Base-by-base conservation (phyloP, 2,888 invertebrate genomes). In the Cantharis lateralis region DNA sequence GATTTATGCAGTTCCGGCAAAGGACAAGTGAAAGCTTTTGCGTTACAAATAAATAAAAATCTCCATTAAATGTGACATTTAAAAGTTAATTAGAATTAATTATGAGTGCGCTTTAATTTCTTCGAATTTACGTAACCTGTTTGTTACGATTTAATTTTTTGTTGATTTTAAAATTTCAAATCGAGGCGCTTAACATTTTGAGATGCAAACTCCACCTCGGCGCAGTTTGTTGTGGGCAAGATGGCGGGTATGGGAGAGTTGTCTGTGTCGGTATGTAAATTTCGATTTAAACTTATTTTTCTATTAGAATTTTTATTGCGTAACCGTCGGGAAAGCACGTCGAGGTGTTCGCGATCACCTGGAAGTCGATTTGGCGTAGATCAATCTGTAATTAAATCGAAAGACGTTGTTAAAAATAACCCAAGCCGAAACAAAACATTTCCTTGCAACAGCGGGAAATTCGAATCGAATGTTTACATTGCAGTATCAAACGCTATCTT, bases 231-330 rank as follows among this genome's bases (percentile, higher is more conserved):
- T 82, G 83, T 84, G 84, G 81, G 83, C 83, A 86, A 85, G 84
- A 86, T 85, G 86, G 85, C 86, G 83, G 84, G 84, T 78, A 79
- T 82, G 81, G 80, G 79, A 81, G 83, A 84, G 83, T 82, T 85
- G 85, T 84, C 84, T 84, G 85, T 85, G 83, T 85, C 86, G 86
- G 86, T 86, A 82, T 84, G 86, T 84, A 78, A 76, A 78, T 48
- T 48, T 48, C n/a, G n/a, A n/a, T 48, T 48, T n/a, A 48, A 48
- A 48, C n/a, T 48, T 48, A 48, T n/a, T 48, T 48, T 48, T 48
- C 48, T 48, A 48, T 48, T n/a, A 48, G 48, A 48, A 48, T 48
- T 48, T 48, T 48, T n/a, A n/a, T 48, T n/a, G 2, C 48, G 4
- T n/a, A n/a, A 48, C 2, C 7, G n/a, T 48, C n/a, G 48, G 48